phyloP scores from a whole-genome alignment of 2,888 invertebrate genomes.

The Volucella zonaria region DNA sequence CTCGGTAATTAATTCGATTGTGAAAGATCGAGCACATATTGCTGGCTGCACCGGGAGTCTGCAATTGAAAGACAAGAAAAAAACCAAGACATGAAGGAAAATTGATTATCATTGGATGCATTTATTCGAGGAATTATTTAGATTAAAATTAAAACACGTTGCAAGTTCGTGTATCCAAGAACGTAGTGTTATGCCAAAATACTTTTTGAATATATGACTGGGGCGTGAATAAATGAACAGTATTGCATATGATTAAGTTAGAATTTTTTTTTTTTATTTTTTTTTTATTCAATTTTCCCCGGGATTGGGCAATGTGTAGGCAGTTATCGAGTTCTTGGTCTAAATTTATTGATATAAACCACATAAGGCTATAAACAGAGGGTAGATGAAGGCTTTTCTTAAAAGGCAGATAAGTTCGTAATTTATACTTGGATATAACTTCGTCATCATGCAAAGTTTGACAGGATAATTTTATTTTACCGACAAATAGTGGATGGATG shows the following conservation, averaged over 20 bases:
- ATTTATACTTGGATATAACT: constrained; percentile 23
- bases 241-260: constrained; percentile 79
- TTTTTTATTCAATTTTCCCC: constrained; percentile 25
- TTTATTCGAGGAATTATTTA: constrained; percentile 65
- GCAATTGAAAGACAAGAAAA: constrained; percentile 44
- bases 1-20: constrained; percentile 81
- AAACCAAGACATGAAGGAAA: constrained; percentile 12
- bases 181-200: constrained; percentile 79
- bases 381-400: constrained; percentile 2
- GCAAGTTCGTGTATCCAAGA: background rate
- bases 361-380: background rate
- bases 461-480: constrained; percentile 45
- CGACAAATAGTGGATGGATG: constrained; percentile 32
- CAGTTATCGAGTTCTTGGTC: background rate
- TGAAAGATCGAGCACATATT: constrained; percentile 82
- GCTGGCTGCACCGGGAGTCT: constrained; percentile 54
- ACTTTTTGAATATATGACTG: constrained; percentile 82
- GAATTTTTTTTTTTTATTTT: constrained; percentile 52
- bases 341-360: constrained; percentile 53
- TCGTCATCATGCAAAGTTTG: background rate
- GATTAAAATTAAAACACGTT: constrained; percentile 17
- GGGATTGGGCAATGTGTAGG: constrained; percentile 6
- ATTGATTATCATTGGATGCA: constrained; percentile 56
- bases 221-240: constrained; percentile 80
- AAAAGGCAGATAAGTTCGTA: constrained; percentile 4